Evolutionary conservation across 2,888 invertebrate species (phyloP).

Genomic region (Temnothorax unifasciatus): DNA sequence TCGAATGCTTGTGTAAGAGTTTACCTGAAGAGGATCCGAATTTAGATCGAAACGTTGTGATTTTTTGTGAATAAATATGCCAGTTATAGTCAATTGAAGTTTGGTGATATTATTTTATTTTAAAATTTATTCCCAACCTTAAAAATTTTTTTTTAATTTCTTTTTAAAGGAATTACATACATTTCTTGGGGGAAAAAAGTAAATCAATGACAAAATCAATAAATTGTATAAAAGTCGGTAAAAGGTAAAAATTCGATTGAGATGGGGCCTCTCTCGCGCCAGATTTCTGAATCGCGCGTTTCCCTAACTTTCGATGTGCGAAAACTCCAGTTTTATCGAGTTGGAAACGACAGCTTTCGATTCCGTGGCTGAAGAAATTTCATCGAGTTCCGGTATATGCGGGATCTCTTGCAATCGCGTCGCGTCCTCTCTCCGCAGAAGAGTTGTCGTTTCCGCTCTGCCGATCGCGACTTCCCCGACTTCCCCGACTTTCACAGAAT

Average conservation of each 20-base stretch:
- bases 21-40: too few species aligned
- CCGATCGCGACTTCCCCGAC: conserved; percentile 56
- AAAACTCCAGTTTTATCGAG: conserved; percentile 16
- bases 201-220: not conserved
- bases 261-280: not conserved
- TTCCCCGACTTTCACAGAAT: conserved; percentile 58
- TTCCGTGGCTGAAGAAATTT: conserved; percentile 31
- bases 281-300: not conserved
- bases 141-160: not conserved
- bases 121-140: not conserved
- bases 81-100: too few species aligned
- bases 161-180: not conserved
- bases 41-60: too few species aligned
- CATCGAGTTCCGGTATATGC: conserved; percentile 30
- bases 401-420: conserved; percentile 42
- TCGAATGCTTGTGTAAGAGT: too few species aligned
- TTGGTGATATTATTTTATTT: too few species aligned
- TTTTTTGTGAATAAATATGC: too few species aligned
- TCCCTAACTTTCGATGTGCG: conserved; percentile 15
- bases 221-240: not conserved
- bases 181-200: not conserved
- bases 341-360: conserved; percentile 33
- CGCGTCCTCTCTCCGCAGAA: conserved; percentile 27
- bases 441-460: conserved; percentile 52
- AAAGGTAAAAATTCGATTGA: not conserved